A percentile compares a stretch with the other conserved stretches of the same genome.
phyloP scores from a whole-genome alignment of 2,888 invertebrate genomes.

The Tinea pellionella region DNA sequence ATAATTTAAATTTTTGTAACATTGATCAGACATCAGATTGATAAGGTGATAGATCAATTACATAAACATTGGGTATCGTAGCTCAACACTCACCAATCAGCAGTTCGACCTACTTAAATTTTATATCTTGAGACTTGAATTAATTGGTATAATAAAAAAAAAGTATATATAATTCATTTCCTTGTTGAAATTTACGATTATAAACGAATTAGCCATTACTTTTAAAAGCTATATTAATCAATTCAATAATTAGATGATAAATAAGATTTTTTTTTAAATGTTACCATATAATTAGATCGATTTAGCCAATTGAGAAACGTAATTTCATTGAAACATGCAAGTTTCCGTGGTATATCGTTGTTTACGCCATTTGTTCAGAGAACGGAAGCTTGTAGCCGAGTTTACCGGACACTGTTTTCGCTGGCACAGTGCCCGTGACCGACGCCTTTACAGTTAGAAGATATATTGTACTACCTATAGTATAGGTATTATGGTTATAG shows the following conservation, averaged over 20 bases:
- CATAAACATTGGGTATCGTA: conserved; percentile 4
- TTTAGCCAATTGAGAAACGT: not conserved
- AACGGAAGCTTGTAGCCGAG: conserved; percentile 24
- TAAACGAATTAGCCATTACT: not conserved
- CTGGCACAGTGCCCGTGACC: conserved; percentile 58
- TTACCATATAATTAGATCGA: not conserved
- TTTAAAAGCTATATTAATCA: not conserved
- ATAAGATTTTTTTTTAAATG: not conserved
- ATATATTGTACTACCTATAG: conserved; percentile 16
- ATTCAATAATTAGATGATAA: not conserved
- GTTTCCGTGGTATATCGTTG: not conserved
- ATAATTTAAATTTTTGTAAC: not conserved
- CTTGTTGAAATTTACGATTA: not conserved
- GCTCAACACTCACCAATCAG: conserved; percentile 23
- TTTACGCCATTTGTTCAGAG: conserved; percentile 1
- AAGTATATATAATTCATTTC: conserved; percentile 8
- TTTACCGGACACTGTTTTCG: conserved; percentile 29
- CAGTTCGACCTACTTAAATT: conserved; percentile 35
- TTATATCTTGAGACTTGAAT: not conserved
- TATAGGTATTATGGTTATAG: no score
- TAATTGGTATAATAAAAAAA: conserved; percentile 2
- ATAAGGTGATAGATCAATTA: conserved; percentile 37
- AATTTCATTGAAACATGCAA: not conserved
- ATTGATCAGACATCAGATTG: conserved; percentile 1
- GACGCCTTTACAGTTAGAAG: conserved; percentile 28